Evolutionary conservation across 1,140 invertebrate species (phyloP).

Genomic region (Saccostrea glomerata): DNA sequence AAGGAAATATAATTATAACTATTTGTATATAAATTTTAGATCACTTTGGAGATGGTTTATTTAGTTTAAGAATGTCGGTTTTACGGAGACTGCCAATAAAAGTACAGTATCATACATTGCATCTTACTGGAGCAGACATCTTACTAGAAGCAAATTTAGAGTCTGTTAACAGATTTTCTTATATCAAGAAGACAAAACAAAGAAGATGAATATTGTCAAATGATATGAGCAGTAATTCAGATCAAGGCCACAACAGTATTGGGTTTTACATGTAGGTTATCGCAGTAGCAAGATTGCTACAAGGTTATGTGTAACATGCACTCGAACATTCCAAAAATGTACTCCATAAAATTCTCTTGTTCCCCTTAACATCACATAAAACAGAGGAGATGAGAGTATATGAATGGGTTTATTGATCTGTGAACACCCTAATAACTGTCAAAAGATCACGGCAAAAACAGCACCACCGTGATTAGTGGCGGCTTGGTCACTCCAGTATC

Average conservation of each 20-base stretch:
- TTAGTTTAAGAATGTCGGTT: background rate
- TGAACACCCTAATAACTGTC: constrained; percentile 5
- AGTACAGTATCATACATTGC: background rate
- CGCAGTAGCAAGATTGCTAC: background rate
- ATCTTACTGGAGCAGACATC: background rate
- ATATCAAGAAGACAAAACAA: background rate
- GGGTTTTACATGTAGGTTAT: constrained; percentile 7
- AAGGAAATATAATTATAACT: background rate
- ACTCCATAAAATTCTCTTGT: background rate
- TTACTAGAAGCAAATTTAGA: background rate
- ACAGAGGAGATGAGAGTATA: background rate
- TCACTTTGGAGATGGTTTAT: background rate
- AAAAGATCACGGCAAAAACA: background rate
- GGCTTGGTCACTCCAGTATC: background rate
- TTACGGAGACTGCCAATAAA: background rate
- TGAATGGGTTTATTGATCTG: constrained; percentile 5
- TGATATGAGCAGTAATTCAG: background rate
- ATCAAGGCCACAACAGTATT: background rate
- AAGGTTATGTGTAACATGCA: constrained; percentile 10
- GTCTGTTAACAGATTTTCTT: background rate
- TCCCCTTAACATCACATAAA: constrained; percentile 20
- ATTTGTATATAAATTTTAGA: background rate
- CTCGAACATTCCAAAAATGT: constrained; percentile 7
- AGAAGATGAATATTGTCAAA: background rate
- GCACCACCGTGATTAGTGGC: background rate